Evolutionary conservation across 1,140 invertebrate genomes (phyloP), one percentile per base, ranked within the genome.

Genomic region (Helicoverpa armigera): DNA sequence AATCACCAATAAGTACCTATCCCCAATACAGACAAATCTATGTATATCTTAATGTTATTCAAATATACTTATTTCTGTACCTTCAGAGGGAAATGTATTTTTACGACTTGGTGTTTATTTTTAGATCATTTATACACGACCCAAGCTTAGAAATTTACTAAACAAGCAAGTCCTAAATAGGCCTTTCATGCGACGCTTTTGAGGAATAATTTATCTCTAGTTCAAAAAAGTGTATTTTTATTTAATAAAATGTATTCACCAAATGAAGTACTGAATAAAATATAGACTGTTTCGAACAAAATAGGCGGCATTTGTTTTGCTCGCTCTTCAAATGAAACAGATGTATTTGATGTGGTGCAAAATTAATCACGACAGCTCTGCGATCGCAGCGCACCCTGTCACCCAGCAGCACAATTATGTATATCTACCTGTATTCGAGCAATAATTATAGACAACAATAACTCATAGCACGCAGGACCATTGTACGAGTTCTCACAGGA

Each of bases 391-490:
- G 12, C 9, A 35, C n/a, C n/a, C 18, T 35, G 43, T 18, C 43
- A 12, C 35, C 10, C 7, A 50, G 53, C 31, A 70, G 14, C 11
- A 54, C 67, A 70, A 70, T 70, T 53, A 70, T 50, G 50, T 70
- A 9, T 31, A 13, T 12, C 29, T 18, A 50, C 35, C 35, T 67
- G 13, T 70, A 9, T 51, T 31, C 31, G 53, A 18, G 53, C 14
- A 56, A 73, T 73, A 73, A 73, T 70, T 73, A 73, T 35, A 12
- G 53, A 73, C 23, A 56, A 56, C 53, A 73, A 73, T 73, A 73
- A 73, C 70, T 73, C 53, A 73, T 7, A 9, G 12, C 53, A 43
- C n/a, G 58, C n/a, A 61, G 23, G 12, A 43, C 48, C 56, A 51
- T 61, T 61, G 58, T 50, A 75, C 43, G 56, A 50, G 43, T 29